phyloP scores from a whole-genome alignment of 1,140 invertebrate genomes.

The Drosophila persimilis region DNA sequence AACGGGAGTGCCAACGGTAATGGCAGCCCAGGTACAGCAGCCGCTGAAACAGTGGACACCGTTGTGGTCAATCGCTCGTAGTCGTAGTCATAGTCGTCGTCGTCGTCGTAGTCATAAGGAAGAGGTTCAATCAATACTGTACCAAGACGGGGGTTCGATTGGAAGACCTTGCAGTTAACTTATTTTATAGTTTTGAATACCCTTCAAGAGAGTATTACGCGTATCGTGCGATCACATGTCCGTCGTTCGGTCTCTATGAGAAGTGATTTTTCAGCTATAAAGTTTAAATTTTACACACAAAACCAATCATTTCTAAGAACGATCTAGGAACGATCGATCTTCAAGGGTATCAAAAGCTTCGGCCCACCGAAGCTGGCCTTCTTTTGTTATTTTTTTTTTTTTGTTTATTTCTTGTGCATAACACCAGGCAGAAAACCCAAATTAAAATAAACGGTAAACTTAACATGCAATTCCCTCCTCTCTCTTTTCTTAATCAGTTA shows the following conservation, averaged over 20 bases:
- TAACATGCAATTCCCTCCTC: conserved; percentile 33
- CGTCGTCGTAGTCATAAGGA: conserved; percentile 7
- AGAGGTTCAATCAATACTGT: conserved; percentile 7
- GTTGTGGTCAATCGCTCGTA: conserved; percentile 58
- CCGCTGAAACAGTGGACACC: conserved; percentile 40
- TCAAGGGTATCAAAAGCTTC: conserved; percentile 8
- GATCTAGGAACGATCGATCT: not conserved
- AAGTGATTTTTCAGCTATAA: not conserved
- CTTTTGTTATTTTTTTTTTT: not conserved
- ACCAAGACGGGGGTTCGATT: no score
- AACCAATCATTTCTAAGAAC: not conserved
- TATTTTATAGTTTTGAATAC: conserved; percentile 14
- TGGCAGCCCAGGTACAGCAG: conserved; percentile 13
- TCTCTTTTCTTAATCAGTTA: not conserved
- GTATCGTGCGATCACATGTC: no score
- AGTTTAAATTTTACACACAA: not conserved
- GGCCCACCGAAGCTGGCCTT: conserved; percentile 5
- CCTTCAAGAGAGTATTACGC: conserved; percentile 2
- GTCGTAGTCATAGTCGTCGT: conserved; percentile 21
- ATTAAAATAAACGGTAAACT: conserved; percentile 45
- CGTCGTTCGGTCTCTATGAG: no score
- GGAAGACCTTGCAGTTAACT: conserved; percentile 15
- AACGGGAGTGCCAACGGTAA: conserved; percentile 21
- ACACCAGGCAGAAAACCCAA: conserved; percentile 14
- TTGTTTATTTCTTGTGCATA: conserved; percentile 19